phyloP scores from a whole-genome alignment of 2,113 vertebrate genomes.

The Pterocles burchelli region DNA sequence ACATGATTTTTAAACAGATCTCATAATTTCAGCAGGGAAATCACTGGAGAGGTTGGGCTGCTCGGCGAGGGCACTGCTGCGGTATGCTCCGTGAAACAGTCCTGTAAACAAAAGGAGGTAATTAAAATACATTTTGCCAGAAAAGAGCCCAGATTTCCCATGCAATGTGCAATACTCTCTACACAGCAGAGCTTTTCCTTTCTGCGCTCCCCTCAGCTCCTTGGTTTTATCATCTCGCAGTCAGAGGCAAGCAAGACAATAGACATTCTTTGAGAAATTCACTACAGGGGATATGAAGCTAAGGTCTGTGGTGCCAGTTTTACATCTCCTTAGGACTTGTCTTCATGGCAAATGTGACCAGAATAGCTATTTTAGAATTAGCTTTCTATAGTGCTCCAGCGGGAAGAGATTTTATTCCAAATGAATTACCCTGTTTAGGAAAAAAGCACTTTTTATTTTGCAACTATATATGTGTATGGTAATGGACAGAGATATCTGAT shows the following conservation, averaged over 20 bases:
- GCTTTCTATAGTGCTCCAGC: neutral
- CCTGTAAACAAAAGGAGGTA: neutral
- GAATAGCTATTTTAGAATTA: slow-evolving; percentile 62
- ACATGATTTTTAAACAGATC: neutral
- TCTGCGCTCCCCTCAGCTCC: slow-evolving; percentile 22
- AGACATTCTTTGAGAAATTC: slow-evolving; percentile 52
- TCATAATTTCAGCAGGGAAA: neutral
- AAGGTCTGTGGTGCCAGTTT: slow-evolving; percentile 50
- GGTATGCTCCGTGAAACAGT: neutral
- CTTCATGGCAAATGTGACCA: slow-evolving; percentile 52
- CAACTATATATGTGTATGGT: accelerated
- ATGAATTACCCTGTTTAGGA: neutral
- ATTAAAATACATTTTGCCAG: slow-evolving; percentile 35
- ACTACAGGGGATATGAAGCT: slow-evolving; percentile 1
- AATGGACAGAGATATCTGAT: neutral
- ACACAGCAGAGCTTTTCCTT: slow-evolving; percentile 37
- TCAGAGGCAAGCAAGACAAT: slow-evolving; percentile 54
- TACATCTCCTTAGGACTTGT: slow-evolving; percentile 46
- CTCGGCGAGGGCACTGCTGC: neutral
- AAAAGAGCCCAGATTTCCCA: slow-evolving; percentile 49
- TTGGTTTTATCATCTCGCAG: slow-evolving; percentile 58
- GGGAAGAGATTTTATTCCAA: slow-evolving; percentile 23
- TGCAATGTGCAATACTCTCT: neutral
- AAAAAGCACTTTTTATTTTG: neutral
- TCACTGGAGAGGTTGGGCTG: neutral